Base-by-base conservation (phyloP, 2,888 invertebrate genomes). In the Temnothorax ravouxi region DNA sequence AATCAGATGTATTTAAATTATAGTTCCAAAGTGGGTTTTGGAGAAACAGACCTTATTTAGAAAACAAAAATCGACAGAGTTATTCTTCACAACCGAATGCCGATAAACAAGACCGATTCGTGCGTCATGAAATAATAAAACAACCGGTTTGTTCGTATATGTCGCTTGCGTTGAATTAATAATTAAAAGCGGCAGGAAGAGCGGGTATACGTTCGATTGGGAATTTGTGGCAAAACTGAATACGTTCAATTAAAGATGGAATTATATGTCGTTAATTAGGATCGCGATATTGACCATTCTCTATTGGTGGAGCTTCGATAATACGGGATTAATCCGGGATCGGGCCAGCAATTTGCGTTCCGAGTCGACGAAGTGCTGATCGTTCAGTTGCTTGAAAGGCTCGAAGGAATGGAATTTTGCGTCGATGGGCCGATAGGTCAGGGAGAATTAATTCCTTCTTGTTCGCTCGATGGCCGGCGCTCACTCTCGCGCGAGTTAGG, bases 391-490 rank as follows among this genome's bases (percentile, higher is more conserved):
- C 29, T 67, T 54, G 52, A 66, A 52, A 52, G 25, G 47, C 41
- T 29, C 41, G 41, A 66, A 77, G 64, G n/a, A 74, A 64, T 54
- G 13, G 77, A 79, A 79, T 71, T 71, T 62, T 21, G 44, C 61
- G 62, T 61, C 29, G 64, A 59, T 56, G 41, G 50, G 56, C 25
- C 71, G 67, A 66, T 64, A 21, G 50, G 54, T 83, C 80, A 56
- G 75, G 67, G 86, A 74, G 85, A 91, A 88, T 88, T 87, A 91
- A 91, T 88, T 88, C 84, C 88, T 88, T 87, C 87, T 86, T 66
- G 87, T 86, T 76, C 69, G 76, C 84, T 81, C 81, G 86, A 86
- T 87, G 84, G 84, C 85, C 79, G 72, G 29, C 29, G 29, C 80
- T 54, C 81, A 79, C 84, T 86, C 86, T 79, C 86, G 67, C 34